Base-by-base conservation (phyloP, 1,140 invertebrate species). In the Phortica variegata region DNA sequence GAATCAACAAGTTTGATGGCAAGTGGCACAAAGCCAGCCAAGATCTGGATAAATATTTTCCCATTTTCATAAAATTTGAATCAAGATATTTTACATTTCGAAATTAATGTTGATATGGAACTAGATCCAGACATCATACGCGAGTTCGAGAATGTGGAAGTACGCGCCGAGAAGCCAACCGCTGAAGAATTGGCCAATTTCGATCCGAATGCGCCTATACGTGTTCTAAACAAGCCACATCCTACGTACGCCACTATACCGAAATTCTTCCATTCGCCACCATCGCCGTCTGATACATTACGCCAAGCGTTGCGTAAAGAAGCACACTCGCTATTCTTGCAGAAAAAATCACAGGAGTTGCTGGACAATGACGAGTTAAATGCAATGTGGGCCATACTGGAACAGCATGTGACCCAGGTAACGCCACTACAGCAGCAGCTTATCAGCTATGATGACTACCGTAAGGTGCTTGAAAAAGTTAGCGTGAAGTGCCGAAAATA, bases 281-380 rank as follows among this genome's bases (percentile, higher is more conserved):
- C 90, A 0, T 43, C 43, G 9, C 83, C 88, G 47, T 85, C 88
- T 69, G 88, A 93, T 60, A 79, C 85, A 5, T 60, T 93, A 10
- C 79, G 85, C 1, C 85, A 89, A 61, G 91, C 92, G 72, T 73
- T 94, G n/a, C 79, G 90, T 36, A 90, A 93, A 75, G 91, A 95
- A 77, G 90, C 91, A 0, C 79, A 91, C 62, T 88, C 90, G 9
- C 80, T 90, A 37, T 91, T 95, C 73, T 73, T 96, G 17, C 88
- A 95, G 77, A 84, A 89, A 63, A 85, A 87, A 72, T 92, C 88
- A 49, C 82, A 85, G 56, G 85, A 92, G 65, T 77, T 95, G 6
- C 73, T 95, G 16, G 88, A 93, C 75, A 91, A 92, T 75, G 85
- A 88, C 61, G 93, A 96, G 77, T 73, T 96, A 23, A 91, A 91